These are phyloP conservation scores for Acanthurus leucopareius DNA, from an alignment of 2,797 vertebrate species.

Conservation along the genomic window DNA sequence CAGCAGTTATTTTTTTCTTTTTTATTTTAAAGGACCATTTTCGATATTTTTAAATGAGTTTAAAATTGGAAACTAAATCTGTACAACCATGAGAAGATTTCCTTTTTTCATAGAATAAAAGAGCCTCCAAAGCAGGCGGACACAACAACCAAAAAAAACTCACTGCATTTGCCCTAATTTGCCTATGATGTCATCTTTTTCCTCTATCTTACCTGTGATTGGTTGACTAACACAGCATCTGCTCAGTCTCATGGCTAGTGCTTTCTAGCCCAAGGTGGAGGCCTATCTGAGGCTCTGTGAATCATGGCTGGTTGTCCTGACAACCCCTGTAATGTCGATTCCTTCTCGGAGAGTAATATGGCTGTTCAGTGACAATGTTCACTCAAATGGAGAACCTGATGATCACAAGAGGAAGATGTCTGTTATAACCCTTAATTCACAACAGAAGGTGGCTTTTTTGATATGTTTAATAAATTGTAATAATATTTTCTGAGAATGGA, in stretches of 20 bases:
- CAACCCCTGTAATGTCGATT: slow-evolving; percentile 88
- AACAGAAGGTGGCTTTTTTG: neutral
- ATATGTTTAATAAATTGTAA: neutral
- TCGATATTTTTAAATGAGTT: neutral
- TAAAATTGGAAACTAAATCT: neutral
- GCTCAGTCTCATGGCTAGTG: slow-evolving; percentile 89
- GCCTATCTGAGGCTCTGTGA: slow-evolving; percentile 87
- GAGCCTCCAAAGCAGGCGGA: slow-evolving; percentile 52
- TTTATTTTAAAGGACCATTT: neutral
- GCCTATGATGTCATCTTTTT: slow-evolving; percentile 96
- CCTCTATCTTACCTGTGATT: slow-evolving; percentile 82
- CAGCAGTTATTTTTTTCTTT: neutral
- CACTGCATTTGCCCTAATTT: slow-evolving; percentile 85
- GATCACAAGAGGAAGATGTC: slow-evolving; percentile 3
- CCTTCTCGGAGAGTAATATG: slow-evolving; percentile 84
- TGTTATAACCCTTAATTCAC: neutral
- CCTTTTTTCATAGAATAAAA: neutral
- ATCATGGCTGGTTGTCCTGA: slow-evolving; percentile 93
- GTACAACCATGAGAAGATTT: neutral
- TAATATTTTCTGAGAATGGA: neutral
- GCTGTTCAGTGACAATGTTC: slow-evolving; percentile 81
- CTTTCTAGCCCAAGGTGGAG: slow-evolving; percentile 90
- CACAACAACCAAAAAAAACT: slow-evolving; percentile 79
- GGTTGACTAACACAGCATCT: slow-evolving; percentile 91
- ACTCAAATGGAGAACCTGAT: slow-evolving; percentile 61